Evolutionary conservation across 2,797 vertebrate species (phyloP), one percentile per base, ranked within the genome.

Genomic region (Microctenopoma stevenorrisi): DNA sequence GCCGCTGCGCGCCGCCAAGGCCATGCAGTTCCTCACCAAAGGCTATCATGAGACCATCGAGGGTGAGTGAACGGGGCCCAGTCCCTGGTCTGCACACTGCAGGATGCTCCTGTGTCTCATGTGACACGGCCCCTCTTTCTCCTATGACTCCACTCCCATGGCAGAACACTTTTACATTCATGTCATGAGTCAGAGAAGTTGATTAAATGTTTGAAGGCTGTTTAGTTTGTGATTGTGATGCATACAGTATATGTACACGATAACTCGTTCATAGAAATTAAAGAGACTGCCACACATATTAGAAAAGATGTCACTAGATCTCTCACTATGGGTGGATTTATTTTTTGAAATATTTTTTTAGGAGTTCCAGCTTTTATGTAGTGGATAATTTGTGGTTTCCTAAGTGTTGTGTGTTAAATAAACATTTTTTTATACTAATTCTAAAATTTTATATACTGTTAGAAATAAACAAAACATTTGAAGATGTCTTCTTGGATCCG

Each of bases 11-110:
- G 95, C 95, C 4, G 95, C 95, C 63, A 94, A 93, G 60, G 94
- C 95, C 77, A 95, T 96, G 93, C 94, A 95, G 87, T 96, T 95
- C 79, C 82, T 96, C 66, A 96, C 95, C 79, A 96, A 95, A 72
- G 95, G 95, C 48, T 96, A 96, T 83, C 91, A 93, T 1, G 95
- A 96, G 79, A 92, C 68, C 54, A 72, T 95, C 14, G 78, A 90
- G 33, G 95, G 95, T 96, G 83, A 94, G 94, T 53, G 4, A 1
- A 33, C 61, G 14, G 64, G 52, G 48, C 5, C 2, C 9, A 10
- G 15, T n/a, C 58, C 8, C 16, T 33, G 47, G n/a, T 25, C 10
- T 49, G n/a, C 0, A 5, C n/a, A 4, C 15, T 55, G 6, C 30
- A 44, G 26, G 37, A 63, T 25, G 50, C 25, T 22, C 40, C 1